A percentile compares a stretch with the other conserved stretches of the same genome.
Conservation (phyloP, 2,113 vertebrate genomes). For the Xiphias gladius region DNA sequence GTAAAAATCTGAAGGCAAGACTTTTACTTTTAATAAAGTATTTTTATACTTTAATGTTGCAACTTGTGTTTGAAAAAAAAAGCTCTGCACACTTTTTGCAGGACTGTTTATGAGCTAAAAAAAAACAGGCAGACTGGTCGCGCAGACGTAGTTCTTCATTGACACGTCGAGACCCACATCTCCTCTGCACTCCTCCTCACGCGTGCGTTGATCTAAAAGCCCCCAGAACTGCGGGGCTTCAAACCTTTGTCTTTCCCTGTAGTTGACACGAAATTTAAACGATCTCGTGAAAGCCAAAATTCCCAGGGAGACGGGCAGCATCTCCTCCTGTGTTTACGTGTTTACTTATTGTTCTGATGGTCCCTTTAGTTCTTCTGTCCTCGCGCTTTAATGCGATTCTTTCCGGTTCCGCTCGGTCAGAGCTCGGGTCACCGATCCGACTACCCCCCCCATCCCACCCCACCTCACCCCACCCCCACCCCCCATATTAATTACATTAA, state of each 20-base stretch:
- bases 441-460: slow-evolving; percentile 66
- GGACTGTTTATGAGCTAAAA: background rate
- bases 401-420: slow-evolving; percentile 85
- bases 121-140: background rate
- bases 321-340: slow-evolving; percentile 77
- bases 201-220: background rate
- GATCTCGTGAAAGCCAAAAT: slow-evolving; percentile 33
- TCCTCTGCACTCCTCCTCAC: background rate
- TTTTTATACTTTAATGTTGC: background rate
- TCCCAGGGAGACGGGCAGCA: slow-evolving; percentile 56
- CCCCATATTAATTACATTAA: slow-evolving; percentile 81
- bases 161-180: background rate
- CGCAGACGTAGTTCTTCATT: background rate
- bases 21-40: background rate
- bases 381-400: slow-evolving; percentile 84
- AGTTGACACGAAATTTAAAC: slow-evolving; percentile 33
- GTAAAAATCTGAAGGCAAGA: background rate
- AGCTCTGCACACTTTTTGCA: background rate
- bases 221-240: slow-evolving; percentile 3
- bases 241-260: slow-evolving; percentile 11
- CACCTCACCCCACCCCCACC: no score
- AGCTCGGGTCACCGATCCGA: slow-evolving; percentile 79
- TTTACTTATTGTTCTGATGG: slow-evolving; percentile 84
- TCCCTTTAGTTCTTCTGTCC: slow-evolving; percentile 74
- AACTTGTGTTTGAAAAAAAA: background rate